Conservation (phyloP, 2,797 vertebrate genomes). For the Pterois miles region DNA sequence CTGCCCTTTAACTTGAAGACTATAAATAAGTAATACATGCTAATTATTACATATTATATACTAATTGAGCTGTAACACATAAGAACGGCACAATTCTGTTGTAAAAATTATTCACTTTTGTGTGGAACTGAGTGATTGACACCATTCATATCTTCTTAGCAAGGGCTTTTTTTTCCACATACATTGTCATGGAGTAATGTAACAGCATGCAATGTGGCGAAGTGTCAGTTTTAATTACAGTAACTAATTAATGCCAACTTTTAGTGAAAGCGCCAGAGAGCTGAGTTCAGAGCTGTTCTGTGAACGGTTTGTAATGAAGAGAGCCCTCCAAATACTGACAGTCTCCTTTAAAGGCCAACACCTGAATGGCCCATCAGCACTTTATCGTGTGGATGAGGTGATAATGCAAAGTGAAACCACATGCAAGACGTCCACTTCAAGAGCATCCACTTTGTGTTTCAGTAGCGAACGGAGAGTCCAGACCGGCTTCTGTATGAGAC, state of each 20-base stretch:
- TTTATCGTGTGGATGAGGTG: slow-evolving; percentile 50
- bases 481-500: background rate
- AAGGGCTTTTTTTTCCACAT: slow-evolving; percentile 21
- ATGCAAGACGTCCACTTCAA: slow-evolving; percentile 3
- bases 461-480: background rate
- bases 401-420: slow-evolving; percentile 35
- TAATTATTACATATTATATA: background rate
- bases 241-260: slow-evolving; percentile 58
- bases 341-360: slow-evolving; percentile 58
- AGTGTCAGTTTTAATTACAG: slow-evolving; percentile 65
- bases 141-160: slow-evolving; percentile 29
- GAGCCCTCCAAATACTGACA: slow-evolving; percentile 64
- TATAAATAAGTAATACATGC: no score
- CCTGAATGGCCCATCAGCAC: slow-evolving; percentile 65
- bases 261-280: slow-evolving; percentile 41
- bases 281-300: slow-evolving; percentile 54
- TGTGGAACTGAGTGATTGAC: slow-evolving; percentile 25
- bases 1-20: background rate
- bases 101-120: background rate
- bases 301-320: slow-evolving; percentile 71
- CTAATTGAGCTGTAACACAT: slow-evolving; percentile 3
- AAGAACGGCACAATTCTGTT: slow-evolving; percentile 4
- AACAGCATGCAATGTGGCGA: slow-evolving; percentile 47
- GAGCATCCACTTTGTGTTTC: slow-evolving; percentile 25
- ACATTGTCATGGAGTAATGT: slow-evolving; percentile 49